A percentile compares a stretch with the other conserved stretches of the same genome.
These are phyloP conservation scores for Melanotaenia duboulayi DNA, from an alignment of 2,113 vertebrate species.

Conservation along the genomic window DNA sequence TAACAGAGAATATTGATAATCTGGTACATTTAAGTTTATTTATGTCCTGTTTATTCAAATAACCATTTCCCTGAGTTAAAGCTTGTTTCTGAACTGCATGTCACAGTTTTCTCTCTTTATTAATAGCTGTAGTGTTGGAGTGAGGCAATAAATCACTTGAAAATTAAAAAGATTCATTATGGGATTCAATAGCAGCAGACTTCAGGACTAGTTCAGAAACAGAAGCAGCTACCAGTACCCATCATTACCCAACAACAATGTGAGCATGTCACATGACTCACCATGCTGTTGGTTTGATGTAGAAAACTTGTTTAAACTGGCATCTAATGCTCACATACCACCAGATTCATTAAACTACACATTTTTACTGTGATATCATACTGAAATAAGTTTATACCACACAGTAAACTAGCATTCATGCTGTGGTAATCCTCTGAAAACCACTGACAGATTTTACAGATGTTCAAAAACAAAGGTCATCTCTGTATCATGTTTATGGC, in stretches of 20 bases:
- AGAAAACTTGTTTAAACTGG: constrained; percentile 36
- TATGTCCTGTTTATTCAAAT: neutral
- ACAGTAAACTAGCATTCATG: constrained; percentile 50
- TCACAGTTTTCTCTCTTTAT: neutral
- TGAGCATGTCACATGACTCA: constrained; percentile 4
- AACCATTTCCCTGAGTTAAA: constrained; percentile 1
- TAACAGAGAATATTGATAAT: neutral
- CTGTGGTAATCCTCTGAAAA: constrained; percentile 39
- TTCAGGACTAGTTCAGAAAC: neutral
- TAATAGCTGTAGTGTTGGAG: neutral
- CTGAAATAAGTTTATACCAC: constrained; percentile 29
- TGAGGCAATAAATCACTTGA: neutral
- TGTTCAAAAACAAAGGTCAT: neutral
- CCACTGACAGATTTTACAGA: constrained; percentile 29
- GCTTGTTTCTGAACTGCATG: neutral
- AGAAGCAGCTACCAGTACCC: neutral
- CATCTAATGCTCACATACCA: constrained; percentile 28
- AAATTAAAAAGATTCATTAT: constrained; percentile 2
- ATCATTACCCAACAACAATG: constrained; percentile 3
- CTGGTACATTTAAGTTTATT: neutral
- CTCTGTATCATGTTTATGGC: constrained; percentile 47
- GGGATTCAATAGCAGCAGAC: neutral
- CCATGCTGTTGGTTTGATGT: constrained; percentile 7
- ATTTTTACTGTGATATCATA: constrained; percentile 24
- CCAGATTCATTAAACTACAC: constrained; percentile 40